Evolutionary conservation across 2,797 vertebrate species (phyloP), one percentile per base, ranked within the genome.

Genomic region (Microctenopoma lineatum): DNA sequence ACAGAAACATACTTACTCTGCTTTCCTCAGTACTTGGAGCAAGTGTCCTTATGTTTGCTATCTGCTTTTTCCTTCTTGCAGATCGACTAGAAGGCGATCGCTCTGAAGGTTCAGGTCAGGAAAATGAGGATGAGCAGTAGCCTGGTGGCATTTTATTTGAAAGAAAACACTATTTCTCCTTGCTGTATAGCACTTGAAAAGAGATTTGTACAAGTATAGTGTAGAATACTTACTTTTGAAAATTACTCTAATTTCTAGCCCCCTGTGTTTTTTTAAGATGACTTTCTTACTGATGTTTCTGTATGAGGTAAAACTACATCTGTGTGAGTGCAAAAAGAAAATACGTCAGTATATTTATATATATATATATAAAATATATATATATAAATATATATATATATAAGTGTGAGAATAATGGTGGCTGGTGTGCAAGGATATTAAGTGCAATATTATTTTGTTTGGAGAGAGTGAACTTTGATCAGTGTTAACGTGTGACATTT

Each of bases 381-480:
- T 39, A 66, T 72, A 80, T 21, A 66, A 1, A 21, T 21, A 21
- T 73, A 75, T 26, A 52, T 39, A 66, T 72, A 80, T 21, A 66
- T 50, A 54, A 54, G 73, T 78, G 76, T 90, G 80, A 90, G 83
- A 79, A 80, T 89, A 91, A 88, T 90, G 90, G 82, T 73, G 93
- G 90, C 85, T 92, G 92, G 93, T 92, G 95, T 93, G 94, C 90
- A 91, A 94, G 93, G 90, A 92, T 91, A 93, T 93, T 85, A 96
- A 95, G 96, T 98, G 97, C 97, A 98, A 97, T 98, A 96, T 95
- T 94, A 89, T 93, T 90, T 95, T 94, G 87, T 95, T 89, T 87
- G 92, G 91, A 93, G 92, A 90, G 88, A 87, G 93, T 93, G 94
- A 92, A 91, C 90, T 94, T 93, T 89, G 93, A 93, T 95, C 95